Conservation (phyloP, 2,797 vertebrate species). For the Adrianichthys oophorus region DNA sequence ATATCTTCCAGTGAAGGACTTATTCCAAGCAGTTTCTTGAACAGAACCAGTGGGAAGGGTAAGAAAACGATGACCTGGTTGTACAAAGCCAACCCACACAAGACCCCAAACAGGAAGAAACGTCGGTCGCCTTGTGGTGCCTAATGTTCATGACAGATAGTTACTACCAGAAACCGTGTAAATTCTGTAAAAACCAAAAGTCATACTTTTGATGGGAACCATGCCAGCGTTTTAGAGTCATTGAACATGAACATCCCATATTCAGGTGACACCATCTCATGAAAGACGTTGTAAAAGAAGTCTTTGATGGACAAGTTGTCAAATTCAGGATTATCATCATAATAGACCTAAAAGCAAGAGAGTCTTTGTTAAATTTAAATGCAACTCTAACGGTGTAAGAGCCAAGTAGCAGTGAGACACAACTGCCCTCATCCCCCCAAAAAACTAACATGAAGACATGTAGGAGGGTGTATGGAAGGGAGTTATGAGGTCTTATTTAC, state of each 20-base stretch:
- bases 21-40: slow-evolving; percentile 89
- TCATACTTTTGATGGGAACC: slow-evolving; percentile 89
- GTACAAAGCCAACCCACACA: slow-evolving; percentile 93
- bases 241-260: slow-evolving; percentile 88
- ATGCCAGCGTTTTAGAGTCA: slow-evolving; percentile 85
- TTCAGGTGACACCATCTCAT: slow-evolving; percentile 79
- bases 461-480: not conserved
- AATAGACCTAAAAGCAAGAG: slow-evolving; percentile 56
- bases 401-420: too few relatives aligned
- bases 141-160: slow-evolving; percentile 60
- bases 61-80: slow-evolving; percentile 87
- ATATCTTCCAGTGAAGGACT: slow-evolving; percentile 86
- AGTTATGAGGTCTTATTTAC: slow-evolving; percentile 36
- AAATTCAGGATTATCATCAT: slow-evolving; percentile 9
- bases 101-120: slow-evolving; percentile 88
- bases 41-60: slow-evolving; percentile 91
- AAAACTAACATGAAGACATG: too few relatives aligned
- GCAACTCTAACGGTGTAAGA: too few relatives aligned
- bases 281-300: slow-evolving; percentile 89
- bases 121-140: slow-evolving; percentile 73
- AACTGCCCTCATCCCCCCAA: too few relatives aligned
- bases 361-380: too few relatives aligned
- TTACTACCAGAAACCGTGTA: not conserved
- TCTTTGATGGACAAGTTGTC: slow-evolving; percentile 83
- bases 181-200: not conserved